Base-by-base conservation (phyloP, 2,113 vertebrate species). In the Pelmatolapia mariae region DNA sequence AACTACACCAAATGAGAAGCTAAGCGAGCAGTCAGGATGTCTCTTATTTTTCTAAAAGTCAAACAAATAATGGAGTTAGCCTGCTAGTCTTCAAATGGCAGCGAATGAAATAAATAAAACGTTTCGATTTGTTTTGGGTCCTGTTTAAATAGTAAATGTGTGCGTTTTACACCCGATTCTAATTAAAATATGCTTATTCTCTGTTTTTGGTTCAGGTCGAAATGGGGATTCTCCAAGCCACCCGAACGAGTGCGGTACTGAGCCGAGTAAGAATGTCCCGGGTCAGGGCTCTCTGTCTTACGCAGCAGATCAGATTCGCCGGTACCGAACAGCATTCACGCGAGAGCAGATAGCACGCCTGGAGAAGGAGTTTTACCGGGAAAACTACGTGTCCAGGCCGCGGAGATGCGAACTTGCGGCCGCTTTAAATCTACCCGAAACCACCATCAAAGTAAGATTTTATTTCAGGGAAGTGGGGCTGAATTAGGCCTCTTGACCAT, bases 281-380 rank as follows among this genome's bases (percentile, higher is more conserved):
- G 96, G 97, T 47, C 98, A 97, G 63, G 95, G 97, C 52, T 95
- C 97, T 10, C 89, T 99, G 94, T 96, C 97, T 92, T 99, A 98
- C 92, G 96, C 97, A 22, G 97, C 98, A 73, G 99, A 99, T 89
- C 98, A 99, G 96, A 98, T 99, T 96, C 97, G 98, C 86, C 97
- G 99, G 57, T 99, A 99, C 96, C 97, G 98, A 78, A 99, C 99
- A 1, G 99, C 99, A 71, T 99, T 99, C 95, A 99, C 99, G 57
- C 95, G 99, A 79, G 99, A 99, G 95, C 99, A 99, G 95, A 99
- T 99, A 85, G 98, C 96, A 24, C 96, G 98, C 7, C 94, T 99
- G 95, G 99, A 99, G 95, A 99, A 99, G 93, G 99, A 99, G 87
- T 99, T 99, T 95, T 99, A 99, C 94, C 95, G 99, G 88, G 99